Conservation (phyloP, 2,888 invertebrate species). For the Adela reaumurella region DNA sequence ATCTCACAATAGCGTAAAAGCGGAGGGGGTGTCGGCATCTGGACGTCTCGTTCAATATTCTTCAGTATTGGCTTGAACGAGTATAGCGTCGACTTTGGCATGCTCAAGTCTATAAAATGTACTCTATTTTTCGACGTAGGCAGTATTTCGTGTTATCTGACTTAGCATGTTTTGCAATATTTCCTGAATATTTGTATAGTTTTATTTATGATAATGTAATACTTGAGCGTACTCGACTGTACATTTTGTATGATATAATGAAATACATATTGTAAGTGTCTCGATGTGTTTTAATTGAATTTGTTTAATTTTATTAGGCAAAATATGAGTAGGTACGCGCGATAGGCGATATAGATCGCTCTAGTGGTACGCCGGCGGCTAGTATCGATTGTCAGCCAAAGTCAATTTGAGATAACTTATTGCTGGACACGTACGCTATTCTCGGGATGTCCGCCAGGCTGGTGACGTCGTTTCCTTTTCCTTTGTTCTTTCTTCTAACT, state of each 20-base stretch:
- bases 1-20: neutral
- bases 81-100: no score
- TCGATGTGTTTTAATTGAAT: neutral
- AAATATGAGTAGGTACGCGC: no score
- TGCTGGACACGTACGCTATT: slow-evolving; percentile 54
- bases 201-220: neutral
- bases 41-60: no score
- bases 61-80: no score
- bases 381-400: slow-evolving; percentile 27
- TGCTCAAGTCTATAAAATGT: no score
- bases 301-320: neutral
- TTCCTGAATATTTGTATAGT: neutral
- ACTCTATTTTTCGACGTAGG: neutral
- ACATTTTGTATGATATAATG: neutral
- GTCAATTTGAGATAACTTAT: slow-evolving; percentile 53
- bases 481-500: slow-evolving; percentile 32
- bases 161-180: neutral
- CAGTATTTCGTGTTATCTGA: neutral
- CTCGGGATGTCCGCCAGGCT: slow-evolving; percentile 43
- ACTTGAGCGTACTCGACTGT: neutral
- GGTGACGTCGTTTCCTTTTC: slow-evolving; percentile 24
- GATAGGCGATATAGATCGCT: no score
- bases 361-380: no score
- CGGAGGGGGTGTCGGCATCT: no score
- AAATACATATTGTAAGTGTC: neutral